Evolutionary conservation across 1,140 invertebrate species (phyloP), one percentile per base, ranked within the genome.

Genomic region (Xylocopa sonorina): DNA sequence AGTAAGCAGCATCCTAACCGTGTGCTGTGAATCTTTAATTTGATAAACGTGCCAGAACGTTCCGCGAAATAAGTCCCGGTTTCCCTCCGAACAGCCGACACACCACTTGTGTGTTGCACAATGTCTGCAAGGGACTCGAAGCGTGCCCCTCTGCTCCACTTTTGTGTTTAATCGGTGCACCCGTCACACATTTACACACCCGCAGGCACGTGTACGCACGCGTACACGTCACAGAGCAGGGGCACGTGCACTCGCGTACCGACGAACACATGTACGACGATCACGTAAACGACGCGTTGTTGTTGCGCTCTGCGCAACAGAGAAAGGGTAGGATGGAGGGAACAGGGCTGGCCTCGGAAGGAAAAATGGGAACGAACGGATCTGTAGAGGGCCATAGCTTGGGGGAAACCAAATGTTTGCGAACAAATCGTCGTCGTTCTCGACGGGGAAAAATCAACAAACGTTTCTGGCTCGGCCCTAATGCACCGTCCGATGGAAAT

Each of bases 381-480:
- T 77, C 72, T 77, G 78, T 67, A 58, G 78, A 74, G 60, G 55
- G 58, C 48, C 77, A 78, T 51, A 69, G 66, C 71, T 53, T 69
- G 63, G 78, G n/a, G 51, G 57, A 77, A 85, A 63, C 82, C 82
- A 85, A 85, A 85, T 85, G 83, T 85, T 85, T 85, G 82, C 82
- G 51, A 58, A 85, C 83, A 85, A 85, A 85, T 85, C 78, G 83
- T 81, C 82, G 68, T 85, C 83, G 78, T 81, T 81, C 84, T 84
- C 68, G 64, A 84, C 74, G 67, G 48, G 68, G 73, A 63, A 84
- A 85, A 84, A 85, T 85, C 82, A 85, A 85, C 82, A 85, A 85
- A 81, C 78, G 67, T 32, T 79, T 43, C 77, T 66, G 48, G 71
- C 53, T 80, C 72, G 50, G 50, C 46, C 55, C 82, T 84, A 84